These are phyloP conservation scores for Xenopus borealis DNA, from an alignment of 2,113 vertebrate genomes.

Conservation along the genomic window DNA sequence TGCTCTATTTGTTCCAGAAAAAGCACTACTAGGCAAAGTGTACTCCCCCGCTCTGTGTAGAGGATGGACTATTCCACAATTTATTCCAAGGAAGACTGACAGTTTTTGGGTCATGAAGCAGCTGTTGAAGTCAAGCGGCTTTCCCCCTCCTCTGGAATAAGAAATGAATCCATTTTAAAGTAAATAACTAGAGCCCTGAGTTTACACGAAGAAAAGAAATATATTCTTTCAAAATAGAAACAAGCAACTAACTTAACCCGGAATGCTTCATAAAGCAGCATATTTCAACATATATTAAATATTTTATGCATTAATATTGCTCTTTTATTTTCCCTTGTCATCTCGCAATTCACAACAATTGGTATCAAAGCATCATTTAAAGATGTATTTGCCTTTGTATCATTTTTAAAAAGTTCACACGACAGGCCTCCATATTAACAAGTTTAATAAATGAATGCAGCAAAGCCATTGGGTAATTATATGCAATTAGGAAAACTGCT, in stretches of 20 bases:
- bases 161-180: conserved; percentile 84
- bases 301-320: neutral
- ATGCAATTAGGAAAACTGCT: no score
- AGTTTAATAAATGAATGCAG: neutral
- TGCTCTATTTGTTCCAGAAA: neutral
- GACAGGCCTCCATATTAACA: neutral
- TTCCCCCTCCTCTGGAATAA: conserved; percentile 79
- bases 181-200: conserved; percentile 74
- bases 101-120: conserved; percentile 88
- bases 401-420: neutral
- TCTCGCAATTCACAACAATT: neutral
- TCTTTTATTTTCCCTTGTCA: conserved; percentile 1
- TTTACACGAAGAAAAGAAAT: conserved; percentile 60
- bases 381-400: neutral
- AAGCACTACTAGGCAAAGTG: neutral
- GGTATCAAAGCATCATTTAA: neutral
- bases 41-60: conserved; percentile 51
- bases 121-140: conserved; percentile 78
- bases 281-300: conserved; percentile 14
- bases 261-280: conserved; percentile 14
- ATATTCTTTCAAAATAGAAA: conserved; percentile 34
- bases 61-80: conserved; percentile 75
- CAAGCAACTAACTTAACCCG: conserved; percentile 40
- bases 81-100: conserved; percentile 89
- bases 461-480: neutral